Evolutionary conservation across 2,888 invertebrate genomes (phyloP).

Genomic region (Tethea ocularis): DNA sequence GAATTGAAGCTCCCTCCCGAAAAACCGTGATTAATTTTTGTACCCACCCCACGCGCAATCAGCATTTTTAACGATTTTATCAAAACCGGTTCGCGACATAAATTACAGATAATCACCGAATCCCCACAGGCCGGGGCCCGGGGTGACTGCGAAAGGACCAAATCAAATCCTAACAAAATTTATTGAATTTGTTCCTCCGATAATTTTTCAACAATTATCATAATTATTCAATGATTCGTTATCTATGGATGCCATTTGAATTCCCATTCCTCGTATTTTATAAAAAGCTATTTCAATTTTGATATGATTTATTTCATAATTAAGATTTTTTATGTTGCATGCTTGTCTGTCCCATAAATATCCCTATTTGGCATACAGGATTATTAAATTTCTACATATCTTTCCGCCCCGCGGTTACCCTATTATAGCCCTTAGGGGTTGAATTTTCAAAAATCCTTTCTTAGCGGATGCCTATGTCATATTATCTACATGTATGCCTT

Average conservation of each 20-base stretch:
- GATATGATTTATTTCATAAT: constrained; percentile 26
- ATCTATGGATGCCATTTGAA: constrained; percentile 45
- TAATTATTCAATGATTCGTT: constrained; percentile 76
- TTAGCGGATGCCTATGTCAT: no score
- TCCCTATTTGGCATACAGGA: no score
- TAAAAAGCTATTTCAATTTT: constrained; percentile 36
- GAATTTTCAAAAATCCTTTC: no score
- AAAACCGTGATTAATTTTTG: constrained; percentile 12
- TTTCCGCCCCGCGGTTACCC: no score
- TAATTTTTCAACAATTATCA: constrained; percentile 68
- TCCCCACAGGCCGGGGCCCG: constrained; percentile 10
- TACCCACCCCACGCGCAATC: constrained; percentile 15
- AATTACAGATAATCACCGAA: constrained; percentile 54
- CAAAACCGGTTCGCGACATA: constrained; percentile 50
- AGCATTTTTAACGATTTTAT: constrained; percentile 45
- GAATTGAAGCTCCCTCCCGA: not conserved
- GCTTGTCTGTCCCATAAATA: not conserved
- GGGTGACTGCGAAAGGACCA: constrained; percentile 28
- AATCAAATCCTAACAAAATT: constrained; percentile 49
- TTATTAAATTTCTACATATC: no score
- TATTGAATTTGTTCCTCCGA: constrained; percentile 54
- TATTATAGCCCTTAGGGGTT: no score
- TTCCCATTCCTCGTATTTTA: constrained; percentile 13
- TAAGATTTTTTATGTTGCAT: constrained; percentile 15
- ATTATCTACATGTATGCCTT: no score